Conservation (phyloP, 2,797 vertebrate species). For the Acipenser transmontanus region DNA sequence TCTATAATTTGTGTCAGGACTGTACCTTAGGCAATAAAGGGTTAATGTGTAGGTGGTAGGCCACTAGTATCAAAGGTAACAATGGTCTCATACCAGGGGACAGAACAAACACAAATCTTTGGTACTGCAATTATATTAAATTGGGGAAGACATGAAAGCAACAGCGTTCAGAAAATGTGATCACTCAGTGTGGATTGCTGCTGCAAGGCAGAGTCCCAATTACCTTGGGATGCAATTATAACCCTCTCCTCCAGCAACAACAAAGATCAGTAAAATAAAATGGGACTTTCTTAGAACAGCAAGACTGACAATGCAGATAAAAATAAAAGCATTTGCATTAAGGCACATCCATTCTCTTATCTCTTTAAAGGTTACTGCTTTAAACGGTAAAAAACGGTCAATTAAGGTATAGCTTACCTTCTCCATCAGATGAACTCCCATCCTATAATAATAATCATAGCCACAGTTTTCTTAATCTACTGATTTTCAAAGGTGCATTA, state of each 20-base stretch:
- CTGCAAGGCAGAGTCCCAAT: neutral
- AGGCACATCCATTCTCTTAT: slow-evolving; percentile 2
- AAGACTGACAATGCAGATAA: neutral
- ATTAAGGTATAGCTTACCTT: slow-evolving; percentile 45
- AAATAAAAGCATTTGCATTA: neutral
- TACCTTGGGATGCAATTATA: neutral
- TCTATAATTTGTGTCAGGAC: too few species aligned
- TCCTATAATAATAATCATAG: slow-evolving; percentile 50
- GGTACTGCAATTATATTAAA: neutral
- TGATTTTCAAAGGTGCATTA: too few species aligned
- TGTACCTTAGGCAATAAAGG: neutral
- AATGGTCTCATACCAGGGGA: slow-evolving; percentile 29
- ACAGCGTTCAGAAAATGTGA: neutral
- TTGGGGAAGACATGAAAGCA: neutral
- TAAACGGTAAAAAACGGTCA: slow-evolving; percentile 17
- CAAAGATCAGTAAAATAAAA: neutral
- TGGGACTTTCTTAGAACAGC: too few species aligned
- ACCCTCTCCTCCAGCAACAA: neutral
- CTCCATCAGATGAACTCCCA: slow-evolving; percentile 33
- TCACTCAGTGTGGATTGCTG: neutral
- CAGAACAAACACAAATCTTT: neutral
- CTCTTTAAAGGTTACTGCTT: slow-evolving; percentile 1
- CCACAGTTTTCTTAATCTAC: neutral
- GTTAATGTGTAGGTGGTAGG: slow-evolving; percentile 21
- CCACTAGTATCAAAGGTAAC: slow-evolving; percentile 27